Evolutionary conservation across 1,140 invertebrate genomes (phyloP).

Genomic region (Brachionus sp.): DNA sequence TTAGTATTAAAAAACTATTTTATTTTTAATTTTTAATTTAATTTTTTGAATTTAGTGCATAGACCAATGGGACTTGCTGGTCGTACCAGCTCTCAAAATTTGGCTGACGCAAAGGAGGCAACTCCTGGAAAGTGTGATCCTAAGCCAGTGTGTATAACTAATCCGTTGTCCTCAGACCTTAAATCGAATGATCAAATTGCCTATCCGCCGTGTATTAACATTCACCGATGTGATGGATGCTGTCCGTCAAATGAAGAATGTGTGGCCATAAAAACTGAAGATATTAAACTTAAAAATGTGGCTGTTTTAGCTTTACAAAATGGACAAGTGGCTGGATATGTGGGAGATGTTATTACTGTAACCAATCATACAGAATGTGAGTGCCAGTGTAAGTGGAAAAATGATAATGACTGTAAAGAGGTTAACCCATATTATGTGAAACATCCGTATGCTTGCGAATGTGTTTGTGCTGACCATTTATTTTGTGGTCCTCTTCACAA

Average conservation of each 20-base stretch:
- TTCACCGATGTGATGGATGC: conserved; percentile 39
- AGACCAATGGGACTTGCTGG: not conserved
- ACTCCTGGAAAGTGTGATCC: conserved; percentile 43
- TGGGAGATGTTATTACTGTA: not conserved
- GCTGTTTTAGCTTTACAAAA: not conserved
- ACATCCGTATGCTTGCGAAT: conserved; percentile 30
- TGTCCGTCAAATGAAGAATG: conserved; percentile 31
- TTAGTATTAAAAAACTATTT: not conserved
- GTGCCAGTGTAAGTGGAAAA: conserved; percentile 40
- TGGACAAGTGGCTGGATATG: not conserved
- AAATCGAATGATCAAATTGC: conserved; percentile 29
- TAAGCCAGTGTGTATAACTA: conserved; percentile 32
- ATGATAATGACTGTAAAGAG: conserved; percentile 12
- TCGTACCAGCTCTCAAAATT: not conserved
- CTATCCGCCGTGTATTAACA: conserved; percentile 25
- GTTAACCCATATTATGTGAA: not conserved
- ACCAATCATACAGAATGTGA: conserved; percentile 39
- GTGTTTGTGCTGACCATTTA: conserved; percentile 4
- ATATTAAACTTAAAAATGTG: not conserved
- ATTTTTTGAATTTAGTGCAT: not conserved
- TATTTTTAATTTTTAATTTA: not conserved
- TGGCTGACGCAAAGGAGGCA: conserved; percentile 17
- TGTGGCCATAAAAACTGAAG: conserved; percentile 5
- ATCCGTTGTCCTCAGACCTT: not conserved
- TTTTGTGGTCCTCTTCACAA: not conserved